Evolutionary conservation across 2,888 invertebrate species (phyloP), one percentile per base, ranked within the genome.

Genomic region (Cistogaster globosa): DNA sequence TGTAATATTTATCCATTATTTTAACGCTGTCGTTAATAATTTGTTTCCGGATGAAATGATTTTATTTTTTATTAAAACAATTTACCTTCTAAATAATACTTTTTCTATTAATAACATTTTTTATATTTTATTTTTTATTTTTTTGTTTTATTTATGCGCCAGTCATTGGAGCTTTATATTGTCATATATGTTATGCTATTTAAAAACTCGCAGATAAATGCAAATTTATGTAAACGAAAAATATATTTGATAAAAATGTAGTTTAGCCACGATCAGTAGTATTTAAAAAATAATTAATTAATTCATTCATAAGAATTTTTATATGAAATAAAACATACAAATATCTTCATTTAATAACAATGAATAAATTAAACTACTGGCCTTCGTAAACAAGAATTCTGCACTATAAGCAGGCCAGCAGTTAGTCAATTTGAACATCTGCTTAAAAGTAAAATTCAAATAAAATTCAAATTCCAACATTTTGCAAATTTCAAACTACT

Each of bases 341-440:
- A 42, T 12, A 4, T 11, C 42, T 42, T 16, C 45, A 16, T n/a
- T 6, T 7, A 7, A 48, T 1, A 14, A 48, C 1, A 6, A 14
- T 16, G 16, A 48, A 48, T 48, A 16, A 42, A 48, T 48, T 48
- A 48, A 48, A 48, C 45, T 4, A 48, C 16, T 48, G 16, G 14
- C 45, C 45, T 48, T 48, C n/a, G 6, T 16, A 14, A 48, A 48
- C 16, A 14, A 48, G 48, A 72, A 51, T 32, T 18, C 22, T 22
- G 22, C 38, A 22, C 11, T 48, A 1, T 45, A 26, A 48, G 38
- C 48, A 26, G 42, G 42, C 60, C 77, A 58, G 53, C 77, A 62
- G 42, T 18, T 53, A 53, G 2, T 4, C 45, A 53, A n/a, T 18
- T 48, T 79, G 38, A 12, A 26, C 79, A 79, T 72, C 79, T 79